Base-by-base conservation (phyloP, 2,113 vertebrate species). In the Eira barbara region DNA sequence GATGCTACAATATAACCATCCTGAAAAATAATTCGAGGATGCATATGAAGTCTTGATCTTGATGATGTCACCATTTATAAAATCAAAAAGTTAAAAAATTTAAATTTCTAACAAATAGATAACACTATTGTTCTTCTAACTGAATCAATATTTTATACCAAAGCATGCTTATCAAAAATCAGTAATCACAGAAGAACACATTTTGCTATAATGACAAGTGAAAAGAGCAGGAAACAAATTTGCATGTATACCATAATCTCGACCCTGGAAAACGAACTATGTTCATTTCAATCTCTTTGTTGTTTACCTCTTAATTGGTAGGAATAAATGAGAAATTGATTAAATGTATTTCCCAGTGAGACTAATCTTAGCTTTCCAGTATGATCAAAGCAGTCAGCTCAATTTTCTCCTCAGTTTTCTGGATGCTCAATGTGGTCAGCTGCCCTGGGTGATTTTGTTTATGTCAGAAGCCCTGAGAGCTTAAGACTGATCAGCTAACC, bases 271-370 rank as follows among this genome's bases (percentile, higher is more conserved):
- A 83, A 71, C 29, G 71, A 86, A 34, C 7, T 36, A 34, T 7
- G 21, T 61, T 83, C 45, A n/a, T 90, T 59, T 61, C 45, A 45
- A 39, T 7, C 25, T 79, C 45, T 89, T 52, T 59, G 82, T 89
- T 94, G 73, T 73, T 87, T 31, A 42, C 45, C 21, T 69, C 73
- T 94, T 47, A 57, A 86, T 90, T 63, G 52, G 21, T 10, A 86
- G 15, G 21, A 42, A 36, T 76, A 95, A 95, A 94, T 93, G 42
- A 91, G n/a, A 92, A 96, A 91, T 86, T 49, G 74, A 80, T 71
- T 78, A 92, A n/a, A 34, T 49, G 61, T 89, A n/a, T 49, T 86
- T 94, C 42, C 65, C 31, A n/a, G 42, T 61, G n/a, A 89, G 36
- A 47, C 34, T 18, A 45, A 49, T 15, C 36, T 78, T 92, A 59